Base-by-base conservation (phyloP, 2,888 invertebrate genomes). In the Drosophila greeni region DNA sequence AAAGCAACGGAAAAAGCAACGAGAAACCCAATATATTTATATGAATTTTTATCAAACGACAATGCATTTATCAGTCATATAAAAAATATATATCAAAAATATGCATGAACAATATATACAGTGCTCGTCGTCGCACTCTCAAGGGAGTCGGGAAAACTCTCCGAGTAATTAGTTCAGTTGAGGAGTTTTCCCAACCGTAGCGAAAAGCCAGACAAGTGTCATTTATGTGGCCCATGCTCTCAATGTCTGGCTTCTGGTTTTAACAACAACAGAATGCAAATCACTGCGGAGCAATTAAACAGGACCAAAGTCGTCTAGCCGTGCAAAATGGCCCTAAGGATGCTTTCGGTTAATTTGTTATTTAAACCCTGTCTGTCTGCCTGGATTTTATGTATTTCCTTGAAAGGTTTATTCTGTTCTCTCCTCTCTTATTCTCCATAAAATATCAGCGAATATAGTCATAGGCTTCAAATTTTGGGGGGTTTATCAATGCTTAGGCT, bases 241-340 rank as follows among this genome's bases (percentile, higher is more conserved):
- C 7, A 24, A 36, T 64, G 65, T 48, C 61, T 48, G 62, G 62
- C 11, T 29, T 61, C 20, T 42, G 61, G 49, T 14, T 61, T 18
- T 24, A 45, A 20, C 34, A 39, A 45, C 57, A 57, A 40, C 57
- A 39, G 49, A 59, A 68, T 75, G 75, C 76, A 79, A 79, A 78
- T 84, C 78, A 73, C 78, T 71, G 58, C 23, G 78, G 84, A 52
- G 75, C 82, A 71, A 84, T 79, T 84, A 82, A 84, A 51, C 66
- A 61, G 67, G 66, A 67, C 80, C 70, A 73, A 70, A 70, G 47
- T 79, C 60, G 73, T 75, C 82, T 83, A 70, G 78, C 84, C 79
- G 71, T 52, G 43, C 47, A 42, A 61, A 71, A 66, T 71, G 43
- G 60, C 52, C 39, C 31, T 18, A 37, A 48, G 37, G 53, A 31